These are phyloP conservation scores for Otis tarda DNA, from an alignment of 2,113 vertebrate genomes.

Conservation along the genomic window DNA sequence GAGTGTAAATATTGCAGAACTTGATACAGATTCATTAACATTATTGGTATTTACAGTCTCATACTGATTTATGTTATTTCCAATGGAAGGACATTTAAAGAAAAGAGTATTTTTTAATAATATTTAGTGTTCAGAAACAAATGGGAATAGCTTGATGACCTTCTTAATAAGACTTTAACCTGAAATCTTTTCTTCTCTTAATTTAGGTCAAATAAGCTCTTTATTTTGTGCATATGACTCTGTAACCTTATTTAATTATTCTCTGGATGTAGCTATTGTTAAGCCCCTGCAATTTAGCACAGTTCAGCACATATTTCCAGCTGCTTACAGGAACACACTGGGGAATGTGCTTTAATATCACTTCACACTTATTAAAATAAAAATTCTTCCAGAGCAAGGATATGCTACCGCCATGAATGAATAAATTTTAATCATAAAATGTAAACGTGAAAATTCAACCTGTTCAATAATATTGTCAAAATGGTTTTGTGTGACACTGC, in stretches of 20 bases:
- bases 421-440: slow-evolving; percentile 2
- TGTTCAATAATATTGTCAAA: neutral
- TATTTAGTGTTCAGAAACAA: neutral
- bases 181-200: neutral
- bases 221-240: neutral
- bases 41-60: neutral
- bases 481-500: neutral
- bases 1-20: neutral
- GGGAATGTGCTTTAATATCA: neutral
- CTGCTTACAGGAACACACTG: slow-evolving; percentile 2
- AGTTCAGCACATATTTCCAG: slow-evolving; percentile 27
- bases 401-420: neutral
- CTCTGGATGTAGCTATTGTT: slow-evolving; percentile 11
- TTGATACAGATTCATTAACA: neutral
- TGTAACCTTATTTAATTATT: slow-evolving; percentile 24
- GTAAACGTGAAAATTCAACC: neutral
- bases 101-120: neutral
- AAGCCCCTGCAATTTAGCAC: neutral
- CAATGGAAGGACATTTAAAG: neutral
- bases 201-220: neutral
- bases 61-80: neutral
- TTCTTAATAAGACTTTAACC: slow-evolving; percentile 2
- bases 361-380: slow-evolving; percentile 41
- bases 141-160: neutral
- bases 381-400: neutral